phyloP scores from a whole-genome alignment of 2,113 vertebrate genomes.

The Leiothrix lutea region DNA sequence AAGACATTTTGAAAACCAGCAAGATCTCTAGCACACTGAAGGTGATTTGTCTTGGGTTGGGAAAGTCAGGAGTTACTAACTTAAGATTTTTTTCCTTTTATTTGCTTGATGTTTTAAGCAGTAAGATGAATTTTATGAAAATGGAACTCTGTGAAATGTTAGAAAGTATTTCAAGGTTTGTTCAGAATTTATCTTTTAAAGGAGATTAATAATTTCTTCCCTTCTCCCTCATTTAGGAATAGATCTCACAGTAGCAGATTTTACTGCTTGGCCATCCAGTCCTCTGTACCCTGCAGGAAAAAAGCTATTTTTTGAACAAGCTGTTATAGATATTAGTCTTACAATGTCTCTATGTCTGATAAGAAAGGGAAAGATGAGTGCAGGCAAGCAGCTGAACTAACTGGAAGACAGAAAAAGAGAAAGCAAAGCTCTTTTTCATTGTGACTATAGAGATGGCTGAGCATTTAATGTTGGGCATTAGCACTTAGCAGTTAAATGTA shows the following conservation, averaged over 20 bases:
- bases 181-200: neutral
- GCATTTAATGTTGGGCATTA: neutral
- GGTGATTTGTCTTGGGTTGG: neutral
- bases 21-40: neutral
- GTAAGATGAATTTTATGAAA: neutral
- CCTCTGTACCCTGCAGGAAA: neutral
- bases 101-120: neutral
- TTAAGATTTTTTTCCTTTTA: neutral
- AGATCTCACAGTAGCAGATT: neutral
- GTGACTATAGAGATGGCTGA: neutral
- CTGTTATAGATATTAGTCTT: neutral
- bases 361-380: neutral
- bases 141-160: neutral
- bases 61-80: neutral
- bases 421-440: neutral
- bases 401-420: neutral
- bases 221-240: neutral
- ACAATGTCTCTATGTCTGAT: neutral
- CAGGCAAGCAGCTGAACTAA: neutral
- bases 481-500: neutral
- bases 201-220: neutral
- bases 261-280: neutral
- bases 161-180: neutral
- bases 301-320: constrained; percentile 18
- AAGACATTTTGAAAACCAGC: neutral